A percentile compares a stretch with the other conserved stretches of the same genome.
phyloP scores from a whole-genome alignment of 2,888 invertebrate species.

The Caenorhabditis zanzibari region DNA sequence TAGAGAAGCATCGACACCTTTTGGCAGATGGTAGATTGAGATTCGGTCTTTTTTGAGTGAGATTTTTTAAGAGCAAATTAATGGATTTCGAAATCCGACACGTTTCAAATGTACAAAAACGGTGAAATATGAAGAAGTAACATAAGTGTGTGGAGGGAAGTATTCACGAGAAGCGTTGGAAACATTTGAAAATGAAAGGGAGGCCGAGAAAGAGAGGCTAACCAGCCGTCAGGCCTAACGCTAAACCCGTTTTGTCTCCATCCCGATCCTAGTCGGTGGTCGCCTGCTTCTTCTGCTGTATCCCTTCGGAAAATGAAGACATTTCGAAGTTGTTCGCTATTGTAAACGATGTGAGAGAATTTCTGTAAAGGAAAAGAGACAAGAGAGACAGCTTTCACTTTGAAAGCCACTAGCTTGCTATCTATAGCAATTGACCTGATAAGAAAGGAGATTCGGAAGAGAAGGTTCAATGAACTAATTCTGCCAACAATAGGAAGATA shows the following conservation, averaged over 20 bases:
- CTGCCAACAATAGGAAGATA: background rate
- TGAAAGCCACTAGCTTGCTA: conserved; percentile 24
- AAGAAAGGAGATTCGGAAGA: conserved; percentile 20
- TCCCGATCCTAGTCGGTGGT: conserved; percentile 36
- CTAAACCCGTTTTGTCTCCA: conserved; percentile 53
- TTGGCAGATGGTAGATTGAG: conserved; percentile 9
- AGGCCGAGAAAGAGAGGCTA: conserved; percentile 45
- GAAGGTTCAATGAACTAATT: conserved; percentile 17
- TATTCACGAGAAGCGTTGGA: conserved; percentile 55
- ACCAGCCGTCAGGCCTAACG: conserved; percentile 54
- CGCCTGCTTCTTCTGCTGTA: conserved; percentile 31
- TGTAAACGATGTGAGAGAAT: conserved; percentile 64
- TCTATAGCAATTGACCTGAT: conserved; percentile 63
- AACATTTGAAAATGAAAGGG: conserved; percentile 60
- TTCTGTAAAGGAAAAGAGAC: conserved; percentile 13
- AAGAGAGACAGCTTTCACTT: conserved; percentile 44
- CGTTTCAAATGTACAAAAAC: conserved; percentile 15
- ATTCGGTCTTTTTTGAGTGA: background rate
- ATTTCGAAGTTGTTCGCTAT: conserved; percentile 60
- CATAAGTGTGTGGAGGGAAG: conserved; percentile 40
- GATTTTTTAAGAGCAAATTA: background rate
- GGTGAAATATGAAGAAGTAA: conserved; percentile 34
- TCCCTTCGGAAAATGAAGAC: conserved; percentile 43
- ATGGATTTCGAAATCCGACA: background rate
- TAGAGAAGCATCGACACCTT: conserved; percentile 17